Evolutionary conservation across 1,140 invertebrate genomes (phyloP).

Genomic region (Apolygus lucorum): DNA sequence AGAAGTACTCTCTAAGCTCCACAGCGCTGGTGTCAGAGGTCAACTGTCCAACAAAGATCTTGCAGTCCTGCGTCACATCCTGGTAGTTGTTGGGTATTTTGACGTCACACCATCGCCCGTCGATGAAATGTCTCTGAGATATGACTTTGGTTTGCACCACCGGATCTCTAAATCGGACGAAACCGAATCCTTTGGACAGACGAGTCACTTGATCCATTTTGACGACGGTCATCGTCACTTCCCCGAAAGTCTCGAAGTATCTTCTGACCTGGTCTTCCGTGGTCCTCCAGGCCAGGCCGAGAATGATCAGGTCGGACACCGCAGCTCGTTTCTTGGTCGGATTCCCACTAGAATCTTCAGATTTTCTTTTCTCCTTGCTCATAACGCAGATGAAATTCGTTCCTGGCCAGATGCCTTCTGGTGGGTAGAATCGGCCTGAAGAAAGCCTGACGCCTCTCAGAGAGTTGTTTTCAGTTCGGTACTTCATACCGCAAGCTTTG

Average conservation of each 20-base stretch:
- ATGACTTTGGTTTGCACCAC: neutral
- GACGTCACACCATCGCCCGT: neutral
- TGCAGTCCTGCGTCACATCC: slow-evolving; percentile 46
- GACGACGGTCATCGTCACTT: neutral
- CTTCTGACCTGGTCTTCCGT: neutral
- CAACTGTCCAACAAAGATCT: slow-evolving; percentile 92
- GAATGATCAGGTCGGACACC: neutral
- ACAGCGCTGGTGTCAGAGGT: slow-evolving; percentile 83
- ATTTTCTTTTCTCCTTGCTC: neutral
- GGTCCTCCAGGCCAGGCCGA: neutral
- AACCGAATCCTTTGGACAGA: neutral
- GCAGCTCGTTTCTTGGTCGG: neutral
- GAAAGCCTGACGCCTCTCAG: neutral
- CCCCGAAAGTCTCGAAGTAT: neutral
- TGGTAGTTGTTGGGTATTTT: neutral
- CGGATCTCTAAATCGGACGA: neutral
- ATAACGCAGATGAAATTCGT: neutral
- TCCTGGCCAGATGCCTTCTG: neutral
- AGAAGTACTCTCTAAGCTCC: slow-evolving; percentile 88
- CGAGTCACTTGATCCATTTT: neutral
- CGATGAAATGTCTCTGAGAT: neutral
- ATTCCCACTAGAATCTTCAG: neutral
- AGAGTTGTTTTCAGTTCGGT: neutral
- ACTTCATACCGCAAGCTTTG: neutral
- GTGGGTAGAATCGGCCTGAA: neutral